Evolutionary conservation across 2,888 invertebrate genomes (phyloP), one percentile per base, ranked within the genome.

Genomic region (Amphimallon solstitiale): DNA sequence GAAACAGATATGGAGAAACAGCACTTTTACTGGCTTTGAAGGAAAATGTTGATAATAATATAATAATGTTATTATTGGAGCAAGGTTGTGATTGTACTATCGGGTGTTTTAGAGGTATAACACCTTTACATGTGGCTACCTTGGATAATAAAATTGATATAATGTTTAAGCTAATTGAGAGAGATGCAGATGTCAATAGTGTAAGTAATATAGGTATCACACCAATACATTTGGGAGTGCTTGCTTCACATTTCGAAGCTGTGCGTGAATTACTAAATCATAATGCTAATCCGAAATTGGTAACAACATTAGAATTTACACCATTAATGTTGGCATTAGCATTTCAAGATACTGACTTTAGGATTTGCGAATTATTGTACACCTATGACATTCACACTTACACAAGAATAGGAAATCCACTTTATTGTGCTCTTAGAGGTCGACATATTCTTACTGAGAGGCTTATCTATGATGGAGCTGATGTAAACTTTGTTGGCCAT

Each of bases 291-390:
- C 56, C 56, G 14, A 40, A 40, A 2, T 40, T 56, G 4, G 21
- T 40, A 7, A 40, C 56, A 14, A 21, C 40, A 9, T 15, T 56
- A 23, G 40, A 14, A 40, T 56, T 56, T 14, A 56, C 56, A 12
- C 56, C 56, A 2, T 23, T 56, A 15, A 56, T 56, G 56, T 40
- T 56, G 2, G 56, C 56, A 1, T 21, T 56, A 14, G 38, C 56
- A 14, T 56, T 14, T 40, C 40, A 56, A 38, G 56, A 40, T 9
- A 43, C 40, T 19, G 56, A 56, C 15, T 14, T 40, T n/a, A 56
- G 40, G 17, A 56, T 56, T 7, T 56, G 56, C n/a, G 40, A 56
- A 12, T 23, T 56, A 23, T 15, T 56, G 1, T 56, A 21, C 14
- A 23, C 38, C 21, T 43, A 17, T 40, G 56, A 40, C 40, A 56